phyloP scores from a whole-genome alignment of 2,797 vertebrate species.

The Lycodopsis pacificus region DNA sequence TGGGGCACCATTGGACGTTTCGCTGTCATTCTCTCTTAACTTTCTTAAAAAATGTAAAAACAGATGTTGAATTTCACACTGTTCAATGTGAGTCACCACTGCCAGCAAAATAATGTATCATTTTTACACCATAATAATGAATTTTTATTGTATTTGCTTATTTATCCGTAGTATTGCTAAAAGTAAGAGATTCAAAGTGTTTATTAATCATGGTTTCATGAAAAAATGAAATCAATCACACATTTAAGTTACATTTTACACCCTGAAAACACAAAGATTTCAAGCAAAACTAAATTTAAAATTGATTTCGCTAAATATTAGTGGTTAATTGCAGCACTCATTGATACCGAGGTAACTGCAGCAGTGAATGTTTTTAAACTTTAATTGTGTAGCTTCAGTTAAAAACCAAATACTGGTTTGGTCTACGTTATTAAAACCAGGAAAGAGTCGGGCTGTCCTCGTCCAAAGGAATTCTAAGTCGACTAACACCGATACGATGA shows the following conservation, averaged over 20 bases:
- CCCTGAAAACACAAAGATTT: neutral
- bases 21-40: neutral
- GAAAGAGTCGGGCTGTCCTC: neutral
- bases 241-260: neutral
- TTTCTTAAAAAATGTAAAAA: too few relatives aligned
- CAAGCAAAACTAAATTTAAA: neutral
- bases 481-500: neutral
- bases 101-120: neutral
- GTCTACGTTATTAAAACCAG: conserved; percentile 7
- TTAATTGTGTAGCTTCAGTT: neutral
- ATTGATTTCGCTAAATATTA: neutral
- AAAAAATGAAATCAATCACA: neutral
- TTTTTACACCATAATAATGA: neutral
- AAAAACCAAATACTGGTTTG: conserved; percentile 10
- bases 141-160: neutral
- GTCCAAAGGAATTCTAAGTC: neutral
- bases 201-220: neutral
- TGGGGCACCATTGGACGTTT: neutral
- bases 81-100: neutral
- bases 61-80: neutral
- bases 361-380: neutral
- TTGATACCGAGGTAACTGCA: neutral
- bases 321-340: neutral
- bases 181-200: neutral
- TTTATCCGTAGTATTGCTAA: neutral